Conservation (phyloP, 2,113 vertebrate species). For the Mystacornis crossleyi region DNA sequence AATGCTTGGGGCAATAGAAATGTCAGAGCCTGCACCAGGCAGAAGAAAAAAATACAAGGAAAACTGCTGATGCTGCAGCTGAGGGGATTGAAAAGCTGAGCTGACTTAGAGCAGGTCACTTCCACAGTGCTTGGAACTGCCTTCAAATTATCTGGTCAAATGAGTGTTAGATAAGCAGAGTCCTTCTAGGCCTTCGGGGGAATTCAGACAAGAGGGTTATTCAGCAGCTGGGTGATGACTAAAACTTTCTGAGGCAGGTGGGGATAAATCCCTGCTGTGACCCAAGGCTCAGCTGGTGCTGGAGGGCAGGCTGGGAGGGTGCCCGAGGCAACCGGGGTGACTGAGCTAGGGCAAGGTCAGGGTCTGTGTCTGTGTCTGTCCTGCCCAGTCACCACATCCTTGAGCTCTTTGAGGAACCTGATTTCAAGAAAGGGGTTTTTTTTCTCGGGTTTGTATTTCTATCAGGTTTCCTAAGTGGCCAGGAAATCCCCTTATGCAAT, state of each 20-base stretch:
- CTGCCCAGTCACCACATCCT: not conserved
- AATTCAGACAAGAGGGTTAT: slow-evolving; percentile 38
- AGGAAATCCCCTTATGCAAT: not conserved
- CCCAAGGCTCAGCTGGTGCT: not conserved
- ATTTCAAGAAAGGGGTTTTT: not conserved
- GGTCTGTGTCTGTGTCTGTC: not conserved
- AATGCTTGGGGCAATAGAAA: not conserved
- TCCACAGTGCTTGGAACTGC: slow-evolving; percentile 16
- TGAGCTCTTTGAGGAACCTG: not conserved
- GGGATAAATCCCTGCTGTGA: slow-evolving; percentile 6
- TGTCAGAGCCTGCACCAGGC: not conserved
- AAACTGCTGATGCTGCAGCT: slow-evolving; percentile 32
- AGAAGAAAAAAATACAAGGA: not conserved
- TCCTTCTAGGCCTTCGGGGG: not conserved
- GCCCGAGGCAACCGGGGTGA: not conserved
- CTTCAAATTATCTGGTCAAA: slow-evolving; percentile 33
- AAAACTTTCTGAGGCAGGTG: slow-evolving; percentile 15
- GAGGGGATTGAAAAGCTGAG: not conserved
- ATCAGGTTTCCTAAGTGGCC: not conserved
- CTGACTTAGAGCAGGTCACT: not conserved
- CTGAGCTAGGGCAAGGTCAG: not conserved
- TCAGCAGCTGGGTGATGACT: slow-evolving; percentile 44
- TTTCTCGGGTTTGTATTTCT: not conserved
- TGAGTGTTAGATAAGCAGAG: slow-evolving; percentile 33
- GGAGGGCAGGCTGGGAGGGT: not conserved